phyloP scores from a whole-genome alignment of 2,797 vertebrate species.

The Rhabdomys pumilio region DNA sequence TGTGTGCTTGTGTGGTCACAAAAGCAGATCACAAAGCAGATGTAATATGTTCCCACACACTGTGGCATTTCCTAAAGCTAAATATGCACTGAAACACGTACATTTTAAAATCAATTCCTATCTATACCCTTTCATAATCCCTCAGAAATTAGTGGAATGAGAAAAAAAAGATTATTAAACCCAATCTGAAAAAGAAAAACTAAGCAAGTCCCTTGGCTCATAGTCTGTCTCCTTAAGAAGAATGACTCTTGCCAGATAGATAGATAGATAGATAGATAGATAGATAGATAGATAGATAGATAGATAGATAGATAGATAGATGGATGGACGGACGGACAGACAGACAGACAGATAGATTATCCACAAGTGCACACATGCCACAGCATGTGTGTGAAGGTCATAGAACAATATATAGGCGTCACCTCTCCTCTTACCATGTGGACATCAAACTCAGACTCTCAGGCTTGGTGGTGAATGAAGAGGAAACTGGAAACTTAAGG shows the following conservation, averaged over 20 bases:
- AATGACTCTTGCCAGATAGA: not conserved
- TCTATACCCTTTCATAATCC: not conserved
- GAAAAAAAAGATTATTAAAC: not conserved
- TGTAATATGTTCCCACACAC: not conserved
- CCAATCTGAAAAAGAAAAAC: not conserved
- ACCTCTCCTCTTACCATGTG: not conserved
- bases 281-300: too few species aligned
- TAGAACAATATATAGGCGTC: not conserved
- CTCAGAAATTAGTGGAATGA: not conserved
- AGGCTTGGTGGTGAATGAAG: not conserved
- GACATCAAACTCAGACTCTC: not conserved
- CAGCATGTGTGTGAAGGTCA: not conserved
- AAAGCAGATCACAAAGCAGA: not conserved
- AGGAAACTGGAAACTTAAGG: not conserved
- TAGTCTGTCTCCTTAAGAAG: not conserved
- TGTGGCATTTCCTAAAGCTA: not conserved
- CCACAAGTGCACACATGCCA: not conserved
- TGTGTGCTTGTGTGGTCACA: not conserved
- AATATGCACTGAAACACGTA: not conserved
- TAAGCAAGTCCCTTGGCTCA: not conserved
- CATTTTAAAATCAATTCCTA: not conserved
- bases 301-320: too few species aligned
- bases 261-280: too few species aligned
- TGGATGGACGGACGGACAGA: too few species aligned
- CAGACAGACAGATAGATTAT: not conserved